Base-by-base conservation (phyloP, 2,888 invertebrate species). In the Nemapogon koenigi region DNA sequence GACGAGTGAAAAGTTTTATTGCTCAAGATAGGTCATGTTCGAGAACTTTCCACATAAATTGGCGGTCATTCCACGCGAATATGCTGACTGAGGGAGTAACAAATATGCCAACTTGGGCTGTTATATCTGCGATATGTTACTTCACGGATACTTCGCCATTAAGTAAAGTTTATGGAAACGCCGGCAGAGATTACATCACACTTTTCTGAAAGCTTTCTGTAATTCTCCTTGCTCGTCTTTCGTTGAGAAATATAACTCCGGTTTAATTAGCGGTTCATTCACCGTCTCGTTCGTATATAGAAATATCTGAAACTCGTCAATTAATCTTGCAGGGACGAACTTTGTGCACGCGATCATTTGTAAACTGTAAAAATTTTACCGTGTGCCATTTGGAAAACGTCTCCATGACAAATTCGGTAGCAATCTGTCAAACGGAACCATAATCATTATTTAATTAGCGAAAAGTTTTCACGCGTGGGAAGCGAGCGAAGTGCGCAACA, bases 51-150 rank as follows among this genome's bases (percentile, higher is more conserved):
- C 75, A 65, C 78, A 76, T 78, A 78, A 78, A 78, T 76, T 75
- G 75, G 71, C 76, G 78, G 78, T 76, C 76, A 78, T 75, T 76
- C 73, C 66, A 73, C 64, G 72, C 65, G 73, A 76, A 76, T 76
- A 78, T 78, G 78, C 75, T 76, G 75, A 78, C 76, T 72, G 72
- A 66, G 72, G 61, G 66, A 65, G 71, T 76, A 76, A 76, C 78
- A 76, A 76, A 78, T 78, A 78, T 73, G 72, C 75, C 73, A 76
- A 78, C 62, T 76, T 76, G 53, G 72, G 71, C 67, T 72, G 75
- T 75, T 78, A 78, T 75, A 78, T 75, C 73, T 64, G 69, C 72
- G 72, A 72, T 78, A 75, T 76, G 75, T 76, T 73, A 75, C 66
- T 76, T 78, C 72, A 67, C 68, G 75, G 71, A 75, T 75, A 76